A percentile compares a stretch with the other conserved stretches of the same genome.
These are phyloP conservation scores for Percopsis omiscomaycus DNA, from an alignment of 2,797 vertebrate species.

Conservation along the genomic window DNA sequence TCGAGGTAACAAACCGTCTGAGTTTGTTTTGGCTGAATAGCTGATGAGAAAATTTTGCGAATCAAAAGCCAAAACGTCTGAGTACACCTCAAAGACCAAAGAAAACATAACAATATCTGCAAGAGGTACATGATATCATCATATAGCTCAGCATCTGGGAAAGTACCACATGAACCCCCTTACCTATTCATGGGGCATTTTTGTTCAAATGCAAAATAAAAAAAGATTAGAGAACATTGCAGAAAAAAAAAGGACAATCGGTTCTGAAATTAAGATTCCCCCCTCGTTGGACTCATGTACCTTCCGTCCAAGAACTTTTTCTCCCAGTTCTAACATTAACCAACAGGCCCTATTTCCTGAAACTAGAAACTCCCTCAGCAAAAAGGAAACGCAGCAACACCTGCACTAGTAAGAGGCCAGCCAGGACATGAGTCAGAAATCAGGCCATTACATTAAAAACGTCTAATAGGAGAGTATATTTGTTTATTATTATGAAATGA, in stretches of 20 bases:
- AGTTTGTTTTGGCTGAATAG: slow-evolving; percentile 66
- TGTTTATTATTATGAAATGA: slow-evolving; percentile 23
- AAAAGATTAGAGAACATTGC: slow-evolving; percentile 9
- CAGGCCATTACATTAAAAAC: slow-evolving; percentile 57
- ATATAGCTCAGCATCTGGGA: slow-evolving; percentile 53
- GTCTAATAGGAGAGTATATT: slow-evolving; percentile 45
- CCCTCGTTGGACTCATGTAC: slow-evolving; percentile 55
- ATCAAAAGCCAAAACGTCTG: slow-evolving; percentile 67
- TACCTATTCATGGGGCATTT: slow-evolving; percentile 40
- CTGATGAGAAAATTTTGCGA: slow-evolving; percentile 63
- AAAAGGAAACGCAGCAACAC: slow-evolving; percentile 72
- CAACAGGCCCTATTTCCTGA: slow-evolving; percentile 79
- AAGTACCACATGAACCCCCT: slow-evolving; percentile 39
- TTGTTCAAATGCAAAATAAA: slow-evolving; percentile 15
- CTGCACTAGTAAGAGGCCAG: slow-evolving; percentile 65
- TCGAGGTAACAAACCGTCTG: neutral
- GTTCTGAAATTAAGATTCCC: slow-evolving; percentile 9
- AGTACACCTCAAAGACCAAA: slow-evolving; percentile 63
- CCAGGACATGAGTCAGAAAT: slow-evolving; percentile 72
- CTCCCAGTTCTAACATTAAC: slow-evolving; percentile 76
- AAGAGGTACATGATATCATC: slow-evolving; percentile 72
- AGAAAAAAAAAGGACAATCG: neutral
- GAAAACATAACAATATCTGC: slow-evolving; percentile 73
- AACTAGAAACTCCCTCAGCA: slow-evolving; percentile 78
- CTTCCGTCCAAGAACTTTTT: slow-evolving; percentile 69